Evolutionary conservation across 2,888 invertebrate genomes (phyloP), one percentile per base, ranked within the genome.

Genomic region (Nycteola revayana): DNA sequence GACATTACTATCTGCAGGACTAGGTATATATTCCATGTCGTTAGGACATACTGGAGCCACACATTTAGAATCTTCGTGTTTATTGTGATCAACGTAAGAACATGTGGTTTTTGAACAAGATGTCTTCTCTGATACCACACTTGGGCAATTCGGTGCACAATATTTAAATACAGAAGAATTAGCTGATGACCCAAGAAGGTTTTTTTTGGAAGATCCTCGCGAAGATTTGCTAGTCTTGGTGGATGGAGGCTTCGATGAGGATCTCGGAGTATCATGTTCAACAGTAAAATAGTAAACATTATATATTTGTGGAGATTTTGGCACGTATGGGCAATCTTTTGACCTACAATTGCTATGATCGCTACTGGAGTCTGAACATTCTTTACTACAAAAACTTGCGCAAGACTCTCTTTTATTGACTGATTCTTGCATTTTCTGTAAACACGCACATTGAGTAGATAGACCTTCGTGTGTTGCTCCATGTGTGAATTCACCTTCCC

Each of bases 231-330:
- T n/a, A 7, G 21, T 17, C n/a, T 30, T 30, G 1, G 28, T 4
- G 32, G 27, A 6, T 28, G 32, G 5, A 2, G 3, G 3, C 18
- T 14, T 14, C 3, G 35, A 36, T 23, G 63, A 50, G 11, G 65
- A 14, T 32, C 27, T 22, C 1, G 27, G 5, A 4, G 42, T 31
- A 26, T 60, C 75, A 45, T 78, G 64, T 62, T 82, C 75, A 1
- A 88, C 83, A 7, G 83, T 86, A 43, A 79, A 87, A 49, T 85
- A 88, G 55, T 70, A 85, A 1, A 88, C 79, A 27, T 78, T 50
- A 42, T 81, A 86, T 1, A 80, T 67, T 42, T 49, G 44, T 6
- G 58, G 34, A 6, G 55, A 48, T 32, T 56, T 61, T 7, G 21
- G 4, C 2, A n/a, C 36, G 43, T 56, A 73, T 1, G 84, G 83